These are phyloP conservation scores for Argyrosomus regius DNA, from an alignment of 2,797 vertebrate species.

Conservation along the genomic window DNA sequence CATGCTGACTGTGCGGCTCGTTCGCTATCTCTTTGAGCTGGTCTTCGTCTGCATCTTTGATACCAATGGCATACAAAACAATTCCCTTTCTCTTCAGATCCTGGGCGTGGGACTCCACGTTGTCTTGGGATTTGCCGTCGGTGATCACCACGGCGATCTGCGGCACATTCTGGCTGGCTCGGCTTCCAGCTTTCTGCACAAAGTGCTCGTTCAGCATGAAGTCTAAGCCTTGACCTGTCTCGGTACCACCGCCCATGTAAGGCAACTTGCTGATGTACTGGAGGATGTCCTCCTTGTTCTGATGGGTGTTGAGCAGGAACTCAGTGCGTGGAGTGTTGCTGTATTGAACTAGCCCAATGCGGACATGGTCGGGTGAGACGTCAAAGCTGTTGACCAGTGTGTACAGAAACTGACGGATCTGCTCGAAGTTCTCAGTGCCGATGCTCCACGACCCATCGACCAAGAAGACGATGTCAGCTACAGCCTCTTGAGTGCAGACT, in stretches of 20 bases:
- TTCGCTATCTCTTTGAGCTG: constrained; percentile 85
- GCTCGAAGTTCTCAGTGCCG: constrained; percentile 76
- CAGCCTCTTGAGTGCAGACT: constrained; percentile 86
- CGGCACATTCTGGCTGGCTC: constrained; percentile 71
- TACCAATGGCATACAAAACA: constrained; percentile 84
- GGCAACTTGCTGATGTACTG: constrained; percentile 74
- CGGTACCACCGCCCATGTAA: constrained; percentile 81
- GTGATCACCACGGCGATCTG: constrained; percentile 87
- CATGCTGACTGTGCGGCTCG: constrained; percentile 77
- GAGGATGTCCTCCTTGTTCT: constrained; percentile 73
- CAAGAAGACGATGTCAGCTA: constrained; percentile 89
- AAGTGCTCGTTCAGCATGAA: constrained; percentile 86
- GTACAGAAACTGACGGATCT: constrained; percentile 83
- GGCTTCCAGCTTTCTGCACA: constrained; percentile 75
- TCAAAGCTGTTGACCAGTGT: constrained; percentile 84
- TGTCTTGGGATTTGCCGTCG: constrained; percentile 83
- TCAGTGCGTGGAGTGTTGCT: constrained; percentile 74
- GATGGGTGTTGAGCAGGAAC: constrained; percentile 84
- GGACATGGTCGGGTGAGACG: constrained; percentile 81
- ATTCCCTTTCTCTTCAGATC: constrained; percentile 79
- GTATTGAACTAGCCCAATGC: constrained; percentile 87
- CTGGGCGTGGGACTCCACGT: constrained; percentile 67
- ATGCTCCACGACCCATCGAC: constrained; percentile 88
- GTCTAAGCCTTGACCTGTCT: constrained; percentile 79
- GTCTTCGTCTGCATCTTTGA: constrained; percentile 80